These are phyloP conservation scores for Phrynocephalus versicolor DNA, from an alignment of 2,113 vertebrate species.

Conservation along the genomic window DNA sequence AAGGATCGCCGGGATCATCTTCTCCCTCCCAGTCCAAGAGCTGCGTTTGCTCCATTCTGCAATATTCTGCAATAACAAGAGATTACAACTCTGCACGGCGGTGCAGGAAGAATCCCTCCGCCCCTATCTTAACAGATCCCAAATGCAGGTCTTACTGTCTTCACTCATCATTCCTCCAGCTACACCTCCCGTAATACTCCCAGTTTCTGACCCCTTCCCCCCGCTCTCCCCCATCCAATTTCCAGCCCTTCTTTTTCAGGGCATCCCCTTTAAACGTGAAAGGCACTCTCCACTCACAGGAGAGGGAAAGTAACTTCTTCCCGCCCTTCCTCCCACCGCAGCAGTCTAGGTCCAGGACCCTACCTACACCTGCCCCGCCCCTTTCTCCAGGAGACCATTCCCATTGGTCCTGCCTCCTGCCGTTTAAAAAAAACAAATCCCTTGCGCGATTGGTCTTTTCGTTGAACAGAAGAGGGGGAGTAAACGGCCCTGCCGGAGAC, in stretches of 20 bases:
- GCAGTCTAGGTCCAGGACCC: background rate
- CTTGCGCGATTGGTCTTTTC: background rate
- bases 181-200: background rate
- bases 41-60: conserved; percentile 70
- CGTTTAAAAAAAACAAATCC: background rate
- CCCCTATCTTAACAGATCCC: background rate
- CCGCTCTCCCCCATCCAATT: background rate
- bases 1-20: conserved; percentile 44
- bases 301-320: background rate
- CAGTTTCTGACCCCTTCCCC: background rate
- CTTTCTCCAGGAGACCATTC: background rate
- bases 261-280: background rate
- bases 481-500: background rate
- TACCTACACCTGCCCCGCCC: background rate
- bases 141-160: background rate
- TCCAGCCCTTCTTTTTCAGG: background rate
- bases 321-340: background rate
- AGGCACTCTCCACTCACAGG: no score
- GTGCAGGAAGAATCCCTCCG: background rate
- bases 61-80: background rate
- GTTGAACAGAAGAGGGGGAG: background rate
- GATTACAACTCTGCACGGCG: background rate
- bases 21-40: conserved; percentile 55
- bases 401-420: background rate
- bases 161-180: no score